phyloP scores from a whole-genome alignment of 2,888 invertebrate species.

The Pherbina coryleti region DNA sequence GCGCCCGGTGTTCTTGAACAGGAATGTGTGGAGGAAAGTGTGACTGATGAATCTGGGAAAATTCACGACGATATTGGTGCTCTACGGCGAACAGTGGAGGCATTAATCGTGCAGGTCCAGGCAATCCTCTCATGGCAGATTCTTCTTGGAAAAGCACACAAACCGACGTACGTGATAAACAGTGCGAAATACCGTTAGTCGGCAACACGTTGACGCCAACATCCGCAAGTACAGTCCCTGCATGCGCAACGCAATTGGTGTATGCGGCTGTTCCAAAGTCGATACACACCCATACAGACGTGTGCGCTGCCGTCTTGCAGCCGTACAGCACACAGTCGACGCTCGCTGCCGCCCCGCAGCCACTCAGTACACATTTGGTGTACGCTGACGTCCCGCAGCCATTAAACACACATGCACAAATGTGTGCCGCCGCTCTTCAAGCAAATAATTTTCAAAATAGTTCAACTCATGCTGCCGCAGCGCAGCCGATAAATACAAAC shows the following conservation, averaged over 20 bases:
- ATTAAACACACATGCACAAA: too few species aligned
- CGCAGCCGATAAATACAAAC: background rate
- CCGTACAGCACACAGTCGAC: background rate
- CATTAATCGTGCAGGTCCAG: background rate
- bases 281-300: background rate
- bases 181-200: background rate
- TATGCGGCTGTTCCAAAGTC: background rate
- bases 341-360: too few species aligned
- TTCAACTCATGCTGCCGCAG: too few species aligned
- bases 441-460: too few species aligned
- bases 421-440: background rate
- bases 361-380: too few species aligned
- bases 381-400: background rate
- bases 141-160: too few species aligned
- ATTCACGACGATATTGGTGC: background rate
- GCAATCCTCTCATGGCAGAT: background rate
- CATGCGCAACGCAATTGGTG: background rate
- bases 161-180: too few species aligned
- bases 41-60: background rate
- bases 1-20: too few species aligned
- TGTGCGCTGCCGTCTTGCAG: background rate
- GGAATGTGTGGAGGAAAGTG: background rate
- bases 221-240: too few species aligned
- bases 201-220: background rate
- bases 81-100: background rate